Conservation (phyloP, 2,888 invertebrate species). For the Eutolmus rufibarbis region DNA sequence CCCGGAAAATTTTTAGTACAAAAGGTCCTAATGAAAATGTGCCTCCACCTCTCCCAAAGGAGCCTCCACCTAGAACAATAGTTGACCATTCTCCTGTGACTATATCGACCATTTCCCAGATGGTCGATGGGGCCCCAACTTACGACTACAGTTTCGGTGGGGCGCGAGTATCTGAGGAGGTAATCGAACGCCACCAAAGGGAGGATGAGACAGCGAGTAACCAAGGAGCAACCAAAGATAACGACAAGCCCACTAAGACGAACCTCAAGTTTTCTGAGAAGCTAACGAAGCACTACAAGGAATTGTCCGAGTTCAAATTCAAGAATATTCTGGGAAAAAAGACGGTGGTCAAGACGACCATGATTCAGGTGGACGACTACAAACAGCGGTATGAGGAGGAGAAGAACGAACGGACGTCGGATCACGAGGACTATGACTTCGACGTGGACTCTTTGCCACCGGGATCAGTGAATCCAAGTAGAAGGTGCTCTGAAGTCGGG, state of each 20-base stretch:
- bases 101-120: constrained; percentile 59
- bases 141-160: constrained; percentile 40
- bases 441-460: constrained; percentile 8
- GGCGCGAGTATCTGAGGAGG: neutral
- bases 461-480: neutral
- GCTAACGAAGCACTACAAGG: constrained; percentile 58
- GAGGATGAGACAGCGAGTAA: neutral
- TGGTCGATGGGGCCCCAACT: constrained; percentile 41
- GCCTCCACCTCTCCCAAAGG: constrained; percentile 12
- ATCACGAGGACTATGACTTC: constrained; percentile 46
- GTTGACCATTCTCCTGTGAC: constrained; percentile 55
- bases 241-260: neutral
- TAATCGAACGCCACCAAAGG: neutral
- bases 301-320: constrained; percentile 57
- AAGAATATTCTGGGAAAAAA: constrained; percentile 58
- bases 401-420: constrained; percentile 51
- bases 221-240: neutral
- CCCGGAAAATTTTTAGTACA: constrained; percentile 57
- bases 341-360: constrained; percentile 56
- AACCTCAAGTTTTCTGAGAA: constrained; percentile 51
- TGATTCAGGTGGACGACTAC: constrained; percentile 57
- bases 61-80: constrained; percentile 26
- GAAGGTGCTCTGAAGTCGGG: neutral
- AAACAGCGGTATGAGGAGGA: constrained; percentile 53
- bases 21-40: constrained; percentile 53